phyloP scores from a whole-genome alignment of 2,113 vertebrate species.

The Verasper variegatus region DNA sequence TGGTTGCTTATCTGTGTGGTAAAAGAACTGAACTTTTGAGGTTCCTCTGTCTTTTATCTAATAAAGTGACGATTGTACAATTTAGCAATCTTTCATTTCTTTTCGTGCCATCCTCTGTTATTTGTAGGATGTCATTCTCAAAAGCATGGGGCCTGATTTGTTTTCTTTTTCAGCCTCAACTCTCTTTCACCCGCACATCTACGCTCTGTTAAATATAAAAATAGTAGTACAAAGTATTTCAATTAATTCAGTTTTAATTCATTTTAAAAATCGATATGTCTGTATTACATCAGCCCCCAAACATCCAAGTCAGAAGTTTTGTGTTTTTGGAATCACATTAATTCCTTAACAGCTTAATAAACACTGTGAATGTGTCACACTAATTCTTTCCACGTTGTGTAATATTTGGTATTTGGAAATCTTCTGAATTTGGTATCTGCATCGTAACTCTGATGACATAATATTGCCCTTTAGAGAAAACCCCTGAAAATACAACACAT shows the following conservation, averaged over 20 bases:
- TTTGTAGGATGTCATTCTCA: slow-evolving; percentile 5
- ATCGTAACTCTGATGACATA: background rate
- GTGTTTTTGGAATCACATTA: too few relatives aligned
- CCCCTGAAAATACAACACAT: slow-evolving; percentile 29
- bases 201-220: slow-evolving; percentile 7
- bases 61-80: too few relatives aligned
- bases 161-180: background rate
- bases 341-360: too few relatives aligned
- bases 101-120: slow-evolving; percentile 2
- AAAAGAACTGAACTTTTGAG: slow-evolving; percentile 4
- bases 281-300: too few relatives aligned
- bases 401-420: background rate
- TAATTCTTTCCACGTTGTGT: background rate
- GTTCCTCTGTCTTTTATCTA: too few relatives aligned
- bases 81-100: too few relatives aligned
- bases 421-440: background rate
- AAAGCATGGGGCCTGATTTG: background rate
- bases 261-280: too few relatives aligned
- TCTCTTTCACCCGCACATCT: background rate
- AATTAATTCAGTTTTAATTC: too few relatives aligned
- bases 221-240: background rate
- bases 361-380: too few relatives aligned
- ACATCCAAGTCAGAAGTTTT: too few relatives aligned
- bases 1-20: background rate
- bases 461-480: slow-evolving; percentile 23